Percentiles rank a stretch among this genome's conserved stretches.
Evolutionary conservation across 2,113 vertebrate genomes (phyloP).

Genomic region (Mobula hypostoma): DNA sequence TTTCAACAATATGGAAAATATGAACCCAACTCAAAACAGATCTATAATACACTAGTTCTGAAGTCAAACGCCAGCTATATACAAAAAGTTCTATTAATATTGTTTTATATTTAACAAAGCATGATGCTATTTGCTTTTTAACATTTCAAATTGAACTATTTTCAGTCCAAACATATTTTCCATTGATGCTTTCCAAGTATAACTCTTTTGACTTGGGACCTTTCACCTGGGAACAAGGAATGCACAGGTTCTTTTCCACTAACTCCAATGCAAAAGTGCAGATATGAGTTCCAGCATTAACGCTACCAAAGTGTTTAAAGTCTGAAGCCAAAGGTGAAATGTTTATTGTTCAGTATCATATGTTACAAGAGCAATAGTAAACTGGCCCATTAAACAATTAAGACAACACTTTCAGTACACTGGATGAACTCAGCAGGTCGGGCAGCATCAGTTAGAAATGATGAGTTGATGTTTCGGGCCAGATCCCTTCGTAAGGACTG

Average conservation of each 20-base stretch:
- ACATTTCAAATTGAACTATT: neutral
- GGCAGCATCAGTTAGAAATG: too few species aligned
- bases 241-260: neutral
- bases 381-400: neutral
- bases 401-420: neutral
- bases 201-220: neutral
- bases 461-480: too few species aligned
- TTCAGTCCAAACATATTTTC: neutral
- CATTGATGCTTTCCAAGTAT: neutral
- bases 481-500: too few species aligned
- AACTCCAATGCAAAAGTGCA: neutral
- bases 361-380: neutral
- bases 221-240: neutral
- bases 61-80: neutral
- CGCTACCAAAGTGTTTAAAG: neutral
- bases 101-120: neutral
- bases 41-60: neutral
- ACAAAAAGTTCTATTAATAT: neutral
- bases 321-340: neutral
- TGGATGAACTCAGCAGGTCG: too few species aligned
- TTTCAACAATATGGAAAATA: slow-evolving; percentile 73
- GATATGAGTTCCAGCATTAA: neutral
- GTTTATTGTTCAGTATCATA: neutral
- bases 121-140: neutral
- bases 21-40: slow-evolving; percentile 69